Conservation (phyloP, 2,113 vertebrate species). For the Melozone crissalis region DNA sequence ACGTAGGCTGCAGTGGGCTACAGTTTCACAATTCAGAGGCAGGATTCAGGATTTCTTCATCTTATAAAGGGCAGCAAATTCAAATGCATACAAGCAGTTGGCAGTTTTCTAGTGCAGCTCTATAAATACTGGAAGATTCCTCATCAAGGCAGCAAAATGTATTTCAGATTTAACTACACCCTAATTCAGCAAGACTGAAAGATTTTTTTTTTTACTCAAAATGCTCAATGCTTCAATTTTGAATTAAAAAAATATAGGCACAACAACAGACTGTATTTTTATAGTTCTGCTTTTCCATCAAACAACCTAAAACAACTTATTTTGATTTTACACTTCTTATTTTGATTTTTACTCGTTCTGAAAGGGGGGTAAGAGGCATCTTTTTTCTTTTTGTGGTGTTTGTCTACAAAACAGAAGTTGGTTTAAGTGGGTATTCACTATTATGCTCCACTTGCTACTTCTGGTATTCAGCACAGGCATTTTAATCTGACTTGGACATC, state of each 20-base stretch:
- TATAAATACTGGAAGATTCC: conserved; percentile 51
- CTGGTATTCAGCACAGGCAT: not conserved
- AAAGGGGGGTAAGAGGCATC: not conserved
- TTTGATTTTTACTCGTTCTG: not conserved
- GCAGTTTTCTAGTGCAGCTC: conserved; percentile 29
- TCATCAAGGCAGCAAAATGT: not conserved
- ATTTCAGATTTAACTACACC: not conserved
- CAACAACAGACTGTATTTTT: not conserved
- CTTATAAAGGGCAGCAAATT: conserved; percentile 47
- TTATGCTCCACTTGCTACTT: not conserved
- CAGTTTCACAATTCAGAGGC: not conserved
- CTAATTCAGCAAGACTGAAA: not conserved
- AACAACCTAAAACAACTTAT: not conserved
- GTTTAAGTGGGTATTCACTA: not conserved
- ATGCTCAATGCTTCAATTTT: not conserved
- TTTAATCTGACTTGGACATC: not conserved
- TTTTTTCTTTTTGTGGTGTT: not conserved
- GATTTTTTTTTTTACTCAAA: not conserved
- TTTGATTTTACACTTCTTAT: not conserved
- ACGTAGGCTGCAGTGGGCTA: conserved; percentile 20
- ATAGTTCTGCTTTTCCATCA: not conserved
- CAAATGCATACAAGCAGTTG: not conserved
- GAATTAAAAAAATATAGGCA: not conserved
- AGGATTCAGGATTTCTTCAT: not conserved
- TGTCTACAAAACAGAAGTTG: not conserved